Conservation (phyloP, 2,888 invertebrate genomes). For the Sclerodermus sp. region DNA sequence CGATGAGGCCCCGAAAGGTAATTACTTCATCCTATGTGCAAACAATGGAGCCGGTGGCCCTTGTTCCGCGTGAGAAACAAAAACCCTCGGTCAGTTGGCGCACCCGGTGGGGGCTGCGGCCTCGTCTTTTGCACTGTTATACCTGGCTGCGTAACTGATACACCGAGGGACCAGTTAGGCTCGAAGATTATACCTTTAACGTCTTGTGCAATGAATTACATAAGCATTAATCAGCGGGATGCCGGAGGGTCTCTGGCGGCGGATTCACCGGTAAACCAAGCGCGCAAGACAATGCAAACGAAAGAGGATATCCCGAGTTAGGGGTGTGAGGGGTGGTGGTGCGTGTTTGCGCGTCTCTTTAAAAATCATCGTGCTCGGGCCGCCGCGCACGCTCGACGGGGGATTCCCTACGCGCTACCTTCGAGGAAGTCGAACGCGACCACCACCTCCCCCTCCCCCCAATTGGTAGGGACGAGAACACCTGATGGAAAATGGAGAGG, state of each 20-base stretch:
- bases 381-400: no score
- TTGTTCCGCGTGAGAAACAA: slow-evolving; percentile 53
- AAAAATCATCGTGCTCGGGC: no score
- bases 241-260: slow-evolving; percentile 31
- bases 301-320: neutral
- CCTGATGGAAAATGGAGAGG: no score
- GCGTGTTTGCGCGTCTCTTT: no score
- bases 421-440: no score
- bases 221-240: slow-evolving; percentile 52
- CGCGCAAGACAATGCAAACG: slow-evolving; percentile 27
- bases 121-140: slow-evolving; percentile 12
- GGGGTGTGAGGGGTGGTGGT: neutral
- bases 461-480: no score
- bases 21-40: slow-evolving; percentile 54
- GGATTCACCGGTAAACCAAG: slow-evolving; percentile 31
- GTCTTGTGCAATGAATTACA: slow-evolving; percentile 54
- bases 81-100: slow-evolving; percentile 39
- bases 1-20: slow-evolving; percentile 44
- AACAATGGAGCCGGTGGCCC: slow-evolving; percentile 47
- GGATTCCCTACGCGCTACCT: no score
- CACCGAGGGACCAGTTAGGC: slow-evolving; percentile 27
- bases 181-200: slow-evolving; percentile 48
- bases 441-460: no score
- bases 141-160: slow-evolving; percentile 43
- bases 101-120: slow-evolving; percentile 17